Conservation (phyloP, 2,888 invertebrate species). For the Electrophaes corylata region DNA sequence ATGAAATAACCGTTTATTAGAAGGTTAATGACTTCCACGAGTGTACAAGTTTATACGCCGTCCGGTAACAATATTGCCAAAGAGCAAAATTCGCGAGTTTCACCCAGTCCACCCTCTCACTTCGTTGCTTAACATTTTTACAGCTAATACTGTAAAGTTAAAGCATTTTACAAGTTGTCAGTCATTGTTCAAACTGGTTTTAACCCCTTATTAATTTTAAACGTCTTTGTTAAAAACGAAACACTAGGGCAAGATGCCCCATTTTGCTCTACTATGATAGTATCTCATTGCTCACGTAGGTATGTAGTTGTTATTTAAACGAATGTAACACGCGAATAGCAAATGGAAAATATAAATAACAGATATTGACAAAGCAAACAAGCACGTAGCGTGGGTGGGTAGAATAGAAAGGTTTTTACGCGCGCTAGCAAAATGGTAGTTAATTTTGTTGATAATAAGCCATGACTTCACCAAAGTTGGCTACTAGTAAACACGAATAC, state of each 20-base stretch:
- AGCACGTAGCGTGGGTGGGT: slow-evolving; percentile 29
- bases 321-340: slow-evolving; percentile 30
- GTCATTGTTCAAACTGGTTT: slow-evolving; percentile 35
- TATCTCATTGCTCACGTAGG: slow-evolving; percentile 20
- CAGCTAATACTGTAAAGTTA: slow-evolving; percentile 22
- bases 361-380: slow-evolving; percentile 34
- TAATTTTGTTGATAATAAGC: neutral
- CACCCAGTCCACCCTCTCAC: slow-evolving; percentile 33
- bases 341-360: slow-evolving; percentile 38
- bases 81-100: slow-evolving; percentile 25
- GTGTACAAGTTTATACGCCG: slow-evolving; percentile 20
- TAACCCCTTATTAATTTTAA: too few species aligned
- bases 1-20: neutral
- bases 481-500: too few species aligned
- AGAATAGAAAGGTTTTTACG: slow-evolving; percentile 31
- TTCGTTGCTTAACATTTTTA: slow-evolving; percentile 36
- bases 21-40: slow-evolving; percentile 8
- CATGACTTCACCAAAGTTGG: too few species aligned
- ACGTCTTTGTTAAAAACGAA: neutral
- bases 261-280: slow-evolving; percentile 9
- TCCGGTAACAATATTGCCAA: slow-evolving; percentile 23
- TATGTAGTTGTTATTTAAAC: slow-evolving; percentile 27
- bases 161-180: slow-evolving; percentile 33
- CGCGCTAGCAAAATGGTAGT: slow-evolving; percentile 1
- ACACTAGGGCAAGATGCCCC: too few species aligned